phyloP scores from a whole-genome alignment of 35 echinoderm and acorn worm species.

The Amphiura filiformis region DNA sequence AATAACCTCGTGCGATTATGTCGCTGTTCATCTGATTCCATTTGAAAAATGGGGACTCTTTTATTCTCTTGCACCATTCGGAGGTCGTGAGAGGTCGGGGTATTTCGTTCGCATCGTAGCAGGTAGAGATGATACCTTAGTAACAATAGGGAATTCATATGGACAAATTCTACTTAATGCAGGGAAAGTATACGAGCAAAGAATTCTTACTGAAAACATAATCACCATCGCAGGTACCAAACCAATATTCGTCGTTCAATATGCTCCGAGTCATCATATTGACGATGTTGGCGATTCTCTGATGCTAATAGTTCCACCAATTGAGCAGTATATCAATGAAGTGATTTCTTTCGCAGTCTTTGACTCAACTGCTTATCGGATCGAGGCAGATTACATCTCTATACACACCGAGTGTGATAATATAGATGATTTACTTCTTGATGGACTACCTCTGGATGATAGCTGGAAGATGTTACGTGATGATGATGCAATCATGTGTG shows the following conservation, averaged over 20 bases:
- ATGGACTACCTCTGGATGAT: background rate
- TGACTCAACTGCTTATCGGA: background rate
- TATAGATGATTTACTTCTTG: background rate
- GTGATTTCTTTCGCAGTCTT: background rate
- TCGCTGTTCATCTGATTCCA: background rate
- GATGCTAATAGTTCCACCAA: background rate
- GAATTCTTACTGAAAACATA: background rate
- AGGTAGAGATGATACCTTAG: background rate
- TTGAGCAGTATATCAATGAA: background rate
- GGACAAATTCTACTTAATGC: background rate
- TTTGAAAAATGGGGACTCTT: background rate
- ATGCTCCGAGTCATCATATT: background rate
- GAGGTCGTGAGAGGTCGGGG: background rate
- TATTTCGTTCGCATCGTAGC: background rate
- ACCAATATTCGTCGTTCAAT: background rate
- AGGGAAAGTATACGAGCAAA: background rate
- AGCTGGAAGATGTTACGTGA: background rate
- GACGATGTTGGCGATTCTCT: background rate
- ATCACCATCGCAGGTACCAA: background rate
- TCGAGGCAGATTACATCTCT: background rate
- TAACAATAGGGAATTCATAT: background rate
- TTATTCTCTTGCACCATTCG: background rate
- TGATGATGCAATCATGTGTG: background rate
- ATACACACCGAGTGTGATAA: background rate
- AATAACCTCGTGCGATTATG: background rate